Evolutionary conservation across 2,888 invertebrate species (phyloP).

Genomic region (Frankliniella intonsa): DNA sequence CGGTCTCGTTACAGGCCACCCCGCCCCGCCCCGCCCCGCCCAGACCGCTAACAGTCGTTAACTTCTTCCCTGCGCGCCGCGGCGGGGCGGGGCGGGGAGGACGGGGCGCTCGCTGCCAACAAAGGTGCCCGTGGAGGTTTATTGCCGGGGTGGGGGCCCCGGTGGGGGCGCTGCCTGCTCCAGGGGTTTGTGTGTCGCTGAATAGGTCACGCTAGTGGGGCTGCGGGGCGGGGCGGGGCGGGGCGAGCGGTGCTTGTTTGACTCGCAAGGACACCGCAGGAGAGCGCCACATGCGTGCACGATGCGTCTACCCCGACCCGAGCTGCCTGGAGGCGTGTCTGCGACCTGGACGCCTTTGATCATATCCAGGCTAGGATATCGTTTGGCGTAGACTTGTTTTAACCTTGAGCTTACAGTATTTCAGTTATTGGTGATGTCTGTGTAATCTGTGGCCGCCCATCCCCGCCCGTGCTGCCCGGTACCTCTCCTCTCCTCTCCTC

Average conservation of each 20-base stretch:
- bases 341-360: no score
- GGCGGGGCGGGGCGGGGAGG: background rate
- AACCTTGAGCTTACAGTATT: no score
- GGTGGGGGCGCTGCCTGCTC: background rate
- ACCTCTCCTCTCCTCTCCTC: background rate
- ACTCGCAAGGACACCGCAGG: no score
- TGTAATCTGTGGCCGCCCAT: no score
- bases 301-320: no score
- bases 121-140: background rate
- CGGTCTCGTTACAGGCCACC: no score
- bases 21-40: background rate
- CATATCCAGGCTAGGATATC: no score
- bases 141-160: background rate
- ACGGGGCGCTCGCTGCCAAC: background rate
- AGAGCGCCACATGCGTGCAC: no score
- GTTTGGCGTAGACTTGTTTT: no score
- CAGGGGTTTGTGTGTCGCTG: background rate
- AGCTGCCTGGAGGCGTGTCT: no score
- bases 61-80: conserved; percentile 13
- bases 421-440: no score
- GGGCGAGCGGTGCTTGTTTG: background rate
- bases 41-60: conserved; percentile 7
- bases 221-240: background rate
- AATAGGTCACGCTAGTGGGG: background rate
- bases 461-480: no score